A percentile compares a stretch with the other conserved stretches of the same genome.
These are phyloP conservation scores for Coleophora deauratella DNA, from an alignment of 2,888 invertebrate genomes.

Conservation along the genomic window DNA sequence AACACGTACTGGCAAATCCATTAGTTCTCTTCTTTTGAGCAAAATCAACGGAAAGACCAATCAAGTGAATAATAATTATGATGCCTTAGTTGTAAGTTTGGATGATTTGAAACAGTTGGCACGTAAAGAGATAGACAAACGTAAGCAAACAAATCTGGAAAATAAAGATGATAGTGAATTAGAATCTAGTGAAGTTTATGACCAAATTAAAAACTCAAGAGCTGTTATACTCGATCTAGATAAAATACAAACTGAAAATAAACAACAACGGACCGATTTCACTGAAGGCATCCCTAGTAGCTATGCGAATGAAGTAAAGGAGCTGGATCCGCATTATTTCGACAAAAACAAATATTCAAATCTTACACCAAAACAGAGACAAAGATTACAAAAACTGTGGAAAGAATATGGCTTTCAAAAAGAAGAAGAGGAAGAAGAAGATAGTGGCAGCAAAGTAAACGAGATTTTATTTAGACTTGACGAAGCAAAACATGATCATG, in stretches of 20 bases:
- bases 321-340: neutral
- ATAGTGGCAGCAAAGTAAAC: neutral
- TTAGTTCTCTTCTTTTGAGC: neutral
- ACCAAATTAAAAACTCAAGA: constrained; percentile 11
- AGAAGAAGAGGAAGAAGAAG: neutral
- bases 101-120: neutral
- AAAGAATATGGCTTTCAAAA: neutral
- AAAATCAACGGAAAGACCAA: neutral
- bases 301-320: neutral
- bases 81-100: neutral
- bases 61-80: neutral
- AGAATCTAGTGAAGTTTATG: constrained; percentile 6
- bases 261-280: neutral
- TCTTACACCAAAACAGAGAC: too few relatives aligned
- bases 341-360: too few relatives aligned
- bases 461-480: too few relatives aligned
- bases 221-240: constrained; percentile 4
- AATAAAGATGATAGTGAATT: constrained; percentile 1
- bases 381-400: too few relatives aligned
- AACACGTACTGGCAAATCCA: too few relatives aligned
- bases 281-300: too few relatives aligned
- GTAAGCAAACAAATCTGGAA: neutral
- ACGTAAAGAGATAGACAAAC: neutral
- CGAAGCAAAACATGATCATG: too few relatives aligned
- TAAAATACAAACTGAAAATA: neutral